A percentile compares a stretch with the other conserved stretches of the same genome.
These are phyloP conservation scores for Limnodromus scolopaceus DNA, from an alignment of 2,797 vertebrate species.

Conservation along the genomic window DNA sequence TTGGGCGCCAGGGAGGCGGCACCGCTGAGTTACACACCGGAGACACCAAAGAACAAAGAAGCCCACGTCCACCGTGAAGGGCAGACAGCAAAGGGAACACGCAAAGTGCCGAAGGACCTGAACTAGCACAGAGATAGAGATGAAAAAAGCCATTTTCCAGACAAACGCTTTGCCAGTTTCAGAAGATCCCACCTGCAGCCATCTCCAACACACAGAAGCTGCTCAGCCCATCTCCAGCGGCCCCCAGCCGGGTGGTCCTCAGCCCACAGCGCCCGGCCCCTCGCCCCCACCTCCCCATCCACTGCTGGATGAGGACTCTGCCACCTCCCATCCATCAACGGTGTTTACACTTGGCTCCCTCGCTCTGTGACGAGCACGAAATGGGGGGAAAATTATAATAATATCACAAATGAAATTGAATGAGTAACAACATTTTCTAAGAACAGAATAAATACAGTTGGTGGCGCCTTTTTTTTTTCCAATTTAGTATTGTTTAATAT, in stretches of 20 bases:
- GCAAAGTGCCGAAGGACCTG: rapidly evolving
- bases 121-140: rapidly evolving
- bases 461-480: slow-evolving; percentile 73
- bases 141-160: not conserved
- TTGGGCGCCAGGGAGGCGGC: not conserved
- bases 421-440: slow-evolving; percentile 73
- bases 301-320: rapidly evolving
- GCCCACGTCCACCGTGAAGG: rapidly evolving
- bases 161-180: not conserved
- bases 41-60: not conserved
- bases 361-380: slow-evolving; percentile 21
- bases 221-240: not conserved
- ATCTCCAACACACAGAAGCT: rapidly evolving
- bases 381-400: slow-evolving; percentile 46
- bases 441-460: slow-evolving; percentile 80
- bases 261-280: not conserved
- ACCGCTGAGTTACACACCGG: rapidly evolving
- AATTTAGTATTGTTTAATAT: slow-evolving; percentile 91
- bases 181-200: not conserved
- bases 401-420: slow-evolving; percentile 66
- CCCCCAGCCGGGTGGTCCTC: not conserved
- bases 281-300: not conserved
- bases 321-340: not conserved
- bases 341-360: slow-evolving; percentile 50
- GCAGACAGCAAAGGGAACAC: rapidly evolving